Conservation (phyloP, 2,113 vertebrate genomes). For the Genyomyrus donnyi region DNA sequence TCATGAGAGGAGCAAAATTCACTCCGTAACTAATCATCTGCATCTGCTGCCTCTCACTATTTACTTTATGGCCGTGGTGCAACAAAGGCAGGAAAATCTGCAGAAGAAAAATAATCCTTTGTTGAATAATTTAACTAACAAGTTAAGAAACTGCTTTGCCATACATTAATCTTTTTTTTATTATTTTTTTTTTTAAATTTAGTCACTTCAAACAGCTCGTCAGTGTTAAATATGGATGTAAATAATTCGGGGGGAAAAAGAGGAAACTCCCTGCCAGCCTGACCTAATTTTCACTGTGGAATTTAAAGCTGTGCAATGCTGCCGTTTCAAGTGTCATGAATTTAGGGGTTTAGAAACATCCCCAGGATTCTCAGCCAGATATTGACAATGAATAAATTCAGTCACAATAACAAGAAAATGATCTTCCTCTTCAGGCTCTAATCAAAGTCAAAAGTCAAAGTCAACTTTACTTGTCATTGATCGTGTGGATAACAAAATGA, state of each 20-base stretch:
- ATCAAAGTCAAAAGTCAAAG: not conserved
- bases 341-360: not conserved
- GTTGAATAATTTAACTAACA: constrained; percentile 7
- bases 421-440: not conserved
- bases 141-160: constrained; percentile 7
- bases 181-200: not conserved
- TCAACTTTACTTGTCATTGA: not conserved
- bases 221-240: constrained; percentile 9
- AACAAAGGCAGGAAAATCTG: constrained; percentile 7
- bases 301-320: not conserved
- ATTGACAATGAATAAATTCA: not conserved
- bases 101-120: constrained; percentile 1
- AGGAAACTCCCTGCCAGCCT: not conserved
- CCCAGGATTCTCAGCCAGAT: not conserved
- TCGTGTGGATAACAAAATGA: not conserved
- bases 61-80: not conserved
- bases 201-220: not conserved
- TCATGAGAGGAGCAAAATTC: not conserved
- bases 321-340: not conserved
- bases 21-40: not conserved
- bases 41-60: not conserved
- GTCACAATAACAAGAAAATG: not conserved
- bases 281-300: constrained; percentile 5
- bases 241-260: constrained; percentile 1
- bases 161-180: constrained; percentile 4